Percentiles rank a stretch among this genome's conserved stretches.
Conservation (phyloP, 2,113 vertebrate species). For the Lepus timidus region DNA sequence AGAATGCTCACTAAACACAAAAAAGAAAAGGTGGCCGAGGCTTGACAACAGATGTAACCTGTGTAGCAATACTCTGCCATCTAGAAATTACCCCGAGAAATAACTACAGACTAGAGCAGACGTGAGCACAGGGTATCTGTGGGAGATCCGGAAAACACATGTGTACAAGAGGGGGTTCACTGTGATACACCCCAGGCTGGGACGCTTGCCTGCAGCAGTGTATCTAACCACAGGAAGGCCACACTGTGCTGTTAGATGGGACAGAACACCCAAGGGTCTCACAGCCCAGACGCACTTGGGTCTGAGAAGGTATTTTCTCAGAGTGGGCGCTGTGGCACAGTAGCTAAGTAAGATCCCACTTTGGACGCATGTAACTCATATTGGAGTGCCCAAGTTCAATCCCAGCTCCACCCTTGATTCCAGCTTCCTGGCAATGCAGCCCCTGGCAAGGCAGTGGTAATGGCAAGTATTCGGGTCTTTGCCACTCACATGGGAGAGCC, state of each 20-base stretch:
- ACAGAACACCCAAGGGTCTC: neutral
- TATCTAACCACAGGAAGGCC: accelerated
- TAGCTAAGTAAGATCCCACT: too few species aligned
- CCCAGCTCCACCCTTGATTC: too few species aligned
- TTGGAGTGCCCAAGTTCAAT: too few species aligned
- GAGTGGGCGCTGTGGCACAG: too few species aligned
- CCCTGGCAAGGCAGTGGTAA: too few species aligned
- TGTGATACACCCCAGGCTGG: accelerated
- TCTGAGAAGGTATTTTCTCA: neutral
- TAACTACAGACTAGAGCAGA: neutral
- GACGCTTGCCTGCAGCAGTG: neutral
- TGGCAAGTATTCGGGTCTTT: too few species aligned
- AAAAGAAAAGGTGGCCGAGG: neutral
- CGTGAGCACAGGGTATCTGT: neutral
- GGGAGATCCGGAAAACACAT: neutral
- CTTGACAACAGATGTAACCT: neutral
- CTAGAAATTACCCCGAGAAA: conserved; percentile 1
- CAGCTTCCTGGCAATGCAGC: too few species aligned
- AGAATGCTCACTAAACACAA: neutral
- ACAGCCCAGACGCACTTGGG: neutral
- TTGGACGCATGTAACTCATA: too few species aligned
- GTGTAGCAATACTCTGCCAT: neutral
- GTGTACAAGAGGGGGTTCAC: neutral
- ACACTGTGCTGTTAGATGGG: accelerated
- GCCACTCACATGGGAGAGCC: too few species aligned